Conservation (phyloP, 2,113 vertebrate genomes). For the Oryzias woworae region DNA sequence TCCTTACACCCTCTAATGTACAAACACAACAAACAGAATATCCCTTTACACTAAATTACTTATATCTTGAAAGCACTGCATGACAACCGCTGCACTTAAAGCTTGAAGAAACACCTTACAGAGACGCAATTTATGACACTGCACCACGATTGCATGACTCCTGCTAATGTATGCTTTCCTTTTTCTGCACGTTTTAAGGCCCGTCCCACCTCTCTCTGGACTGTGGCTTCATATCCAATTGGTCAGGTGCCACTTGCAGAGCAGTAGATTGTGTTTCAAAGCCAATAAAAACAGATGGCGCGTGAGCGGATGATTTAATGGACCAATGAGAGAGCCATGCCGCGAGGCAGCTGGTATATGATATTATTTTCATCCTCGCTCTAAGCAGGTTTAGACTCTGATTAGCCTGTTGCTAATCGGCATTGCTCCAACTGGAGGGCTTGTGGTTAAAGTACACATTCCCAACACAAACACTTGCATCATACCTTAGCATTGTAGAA, state of each 20-base stretch:
- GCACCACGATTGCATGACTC: neutral
- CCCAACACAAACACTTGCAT: neutral
- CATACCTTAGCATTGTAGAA: too few species aligned
- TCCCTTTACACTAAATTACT: too few species aligned
- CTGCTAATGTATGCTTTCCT: too few species aligned
- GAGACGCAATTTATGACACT: neutral
- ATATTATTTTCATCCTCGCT: conserved; percentile 68
- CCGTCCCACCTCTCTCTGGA: neutral
- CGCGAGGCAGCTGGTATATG: conserved; percentile 47
- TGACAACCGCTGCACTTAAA: too few species aligned
- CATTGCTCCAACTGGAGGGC: conserved; percentile 30
- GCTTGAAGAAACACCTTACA: neutral
- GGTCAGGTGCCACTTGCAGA: conserved; percentile 15
- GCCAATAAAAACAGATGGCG: conserved; percentile 31
- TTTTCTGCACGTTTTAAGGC: neutral
- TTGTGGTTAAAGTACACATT: conserved; percentile 31
- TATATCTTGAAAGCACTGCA: too few species aligned
- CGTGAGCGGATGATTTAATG: conserved; percentile 44
- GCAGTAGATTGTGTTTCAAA: conserved; percentile 1
- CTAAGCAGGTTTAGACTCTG: conserved; percentile 58
- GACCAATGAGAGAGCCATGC: conserved; percentile 54
- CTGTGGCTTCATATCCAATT: conserved; percentile 4
- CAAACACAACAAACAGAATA: too few species aligned
- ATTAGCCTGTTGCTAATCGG: conserved; percentile 51
- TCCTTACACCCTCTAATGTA: too few species aligned